phyloP scores from a whole-genome alignment of 1,140 invertebrate species.

The Drosophila pachea region DNA sequence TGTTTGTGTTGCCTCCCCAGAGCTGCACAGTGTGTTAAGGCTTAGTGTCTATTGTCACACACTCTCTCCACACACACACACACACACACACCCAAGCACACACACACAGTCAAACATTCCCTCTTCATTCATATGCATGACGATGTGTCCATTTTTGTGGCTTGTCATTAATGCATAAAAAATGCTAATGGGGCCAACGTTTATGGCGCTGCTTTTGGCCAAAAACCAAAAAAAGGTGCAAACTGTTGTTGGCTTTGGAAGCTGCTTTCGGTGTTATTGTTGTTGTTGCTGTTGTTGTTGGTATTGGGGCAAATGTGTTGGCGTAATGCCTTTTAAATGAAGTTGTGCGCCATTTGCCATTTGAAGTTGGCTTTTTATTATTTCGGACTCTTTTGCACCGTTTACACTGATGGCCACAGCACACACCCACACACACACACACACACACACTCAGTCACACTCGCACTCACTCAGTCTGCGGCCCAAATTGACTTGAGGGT shows the following conservation, averaged over 20 bases:
- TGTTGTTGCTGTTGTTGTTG: conserved; percentile 29
- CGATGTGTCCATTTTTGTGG: conserved; percentile 76
- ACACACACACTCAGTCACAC: conserved; percentile 3
- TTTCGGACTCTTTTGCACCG: conserved; percentile 55
- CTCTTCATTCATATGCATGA: conserved; percentile 72
- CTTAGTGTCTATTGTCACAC: conserved; percentile 71
- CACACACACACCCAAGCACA: conserved; percentile 15
- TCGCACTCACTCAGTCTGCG: conserved; percentile 2
- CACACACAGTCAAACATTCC: conserved; percentile 21
- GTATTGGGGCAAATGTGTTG: conserved; percentile 58
- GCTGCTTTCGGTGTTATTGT: neutral
- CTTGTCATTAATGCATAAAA: conserved; percentile 77
- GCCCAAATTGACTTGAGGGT: conserved; percentile 35
- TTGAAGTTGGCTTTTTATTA: conserved; percentile 53
- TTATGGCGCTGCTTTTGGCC: conserved; percentile 66
- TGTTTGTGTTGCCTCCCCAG: conserved; percentile 18
- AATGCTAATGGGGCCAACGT: conserved; percentile 71
- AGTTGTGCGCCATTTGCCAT: conserved; percentile 75
- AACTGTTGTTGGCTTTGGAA: conserved; percentile 53
- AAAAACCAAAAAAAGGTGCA: conserved; percentile 63
- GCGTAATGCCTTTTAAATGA: conserved; percentile 75
- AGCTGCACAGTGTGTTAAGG: conserved; percentile 52
- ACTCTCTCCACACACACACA: conserved; percentile 9
- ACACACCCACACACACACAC: conserved; percentile 13
- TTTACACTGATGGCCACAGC: conserved; percentile 64